Conservation (phyloP, 2,888 invertebrate species). For the Torymus tubicola region DNA sequence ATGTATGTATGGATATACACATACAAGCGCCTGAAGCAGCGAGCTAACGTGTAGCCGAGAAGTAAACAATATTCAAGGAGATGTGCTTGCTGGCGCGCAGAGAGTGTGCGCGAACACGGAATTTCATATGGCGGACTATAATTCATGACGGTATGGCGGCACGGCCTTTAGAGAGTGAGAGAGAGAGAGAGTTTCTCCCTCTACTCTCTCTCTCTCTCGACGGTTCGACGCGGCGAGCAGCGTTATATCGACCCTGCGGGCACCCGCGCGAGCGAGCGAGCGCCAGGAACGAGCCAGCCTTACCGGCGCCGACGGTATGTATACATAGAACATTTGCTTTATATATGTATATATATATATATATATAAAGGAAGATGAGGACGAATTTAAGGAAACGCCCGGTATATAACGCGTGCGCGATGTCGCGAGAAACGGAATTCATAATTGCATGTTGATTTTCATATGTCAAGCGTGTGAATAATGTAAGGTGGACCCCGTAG, state of each 20-base stretch:
- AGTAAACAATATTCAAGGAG: constrained; percentile 41
- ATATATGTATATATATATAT: too few relatives aligned
- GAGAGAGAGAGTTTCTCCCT: too few relatives aligned
- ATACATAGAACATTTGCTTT: too few relatives aligned
- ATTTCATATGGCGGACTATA: constrained; percentile 41
- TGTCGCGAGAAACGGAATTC: too few relatives aligned
- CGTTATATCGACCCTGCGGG: constrained; percentile 35
- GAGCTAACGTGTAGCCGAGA: too few relatives aligned
- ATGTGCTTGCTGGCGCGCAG: neutral
- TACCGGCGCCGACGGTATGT: constrained; percentile 8
- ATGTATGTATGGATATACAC: too few relatives aligned
- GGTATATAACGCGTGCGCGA: too few relatives aligned
- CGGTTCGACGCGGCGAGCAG: constrained; percentile 17
- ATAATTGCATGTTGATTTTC: too few relatives aligned
- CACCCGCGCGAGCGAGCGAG: neutral
- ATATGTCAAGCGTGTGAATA: too few relatives aligned
- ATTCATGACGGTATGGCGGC: constrained; percentile 32
- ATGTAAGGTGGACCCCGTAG: too few relatives aligned
- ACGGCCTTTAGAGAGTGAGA: constrained; percentile 15
- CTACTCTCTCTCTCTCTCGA: constrained; percentile 6
- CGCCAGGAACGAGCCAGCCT: constrained; percentile 21
- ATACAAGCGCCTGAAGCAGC: too few relatives aligned
- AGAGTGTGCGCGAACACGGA: constrained; percentile 8
- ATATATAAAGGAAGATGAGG: neutral
- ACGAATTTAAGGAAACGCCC: constrained; percentile 13